Percentiles rank a stretch among this genome's conserved stretches.
Conservation (phyloP, 1,140 invertebrate genomes). For the Pissodes strobi region DNA sequence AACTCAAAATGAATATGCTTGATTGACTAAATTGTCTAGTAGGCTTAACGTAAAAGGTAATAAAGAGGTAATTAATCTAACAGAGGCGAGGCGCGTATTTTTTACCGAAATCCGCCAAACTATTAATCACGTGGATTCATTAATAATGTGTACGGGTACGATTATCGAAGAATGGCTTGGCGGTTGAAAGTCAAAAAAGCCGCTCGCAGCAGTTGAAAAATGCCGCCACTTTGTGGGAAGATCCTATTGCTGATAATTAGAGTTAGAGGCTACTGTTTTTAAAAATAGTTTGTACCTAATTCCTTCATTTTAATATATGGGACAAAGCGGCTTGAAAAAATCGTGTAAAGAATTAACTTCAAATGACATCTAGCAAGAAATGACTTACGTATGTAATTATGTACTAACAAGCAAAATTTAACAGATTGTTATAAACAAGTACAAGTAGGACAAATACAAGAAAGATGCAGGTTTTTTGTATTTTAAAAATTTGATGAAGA, state of each 20-base stretch:
- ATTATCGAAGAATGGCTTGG: slow-evolving; percentile 29
- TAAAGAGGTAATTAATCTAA: slow-evolving; percentile 35
- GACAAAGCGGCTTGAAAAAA: too few species aligned
- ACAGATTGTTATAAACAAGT: too few species aligned
- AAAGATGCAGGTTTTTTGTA: too few species aligned
- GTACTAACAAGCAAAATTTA: too few species aligned
- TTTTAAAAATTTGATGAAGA: too few species aligned
- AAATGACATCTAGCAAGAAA: too few species aligned
- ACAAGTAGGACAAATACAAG: too few species aligned
- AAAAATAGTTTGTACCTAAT: too few species aligned
- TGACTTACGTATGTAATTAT: too few species aligned
- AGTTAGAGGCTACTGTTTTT: slow-evolving; percentile 24
- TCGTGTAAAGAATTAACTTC: too few species aligned
- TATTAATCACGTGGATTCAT: slow-evolving; percentile 34
- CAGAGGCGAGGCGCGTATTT: slow-evolving; percentile 32
- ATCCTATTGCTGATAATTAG: slow-evolving; percentile 27
- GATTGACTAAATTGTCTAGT: slow-evolving; percentile 28
- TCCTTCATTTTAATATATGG: too few species aligned
- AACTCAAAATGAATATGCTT: slow-evolving; percentile 26
- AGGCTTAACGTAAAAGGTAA: slow-evolving; percentile 35
- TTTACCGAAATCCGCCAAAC: slow-evolving; percentile 34
- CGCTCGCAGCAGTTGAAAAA: slow-evolving; percentile 26
- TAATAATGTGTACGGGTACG: slow-evolving; percentile 32
- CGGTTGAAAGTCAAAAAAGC: slow-evolving; percentile 25
- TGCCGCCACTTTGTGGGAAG: slow-evolving; percentile 33